Percentiles rank a stretch among this genome's conserved stretches.
phyloP scores from a whole-genome alignment of 2,888 invertebrate genomes.

The Zhuqinia jingwanae region DNA sequence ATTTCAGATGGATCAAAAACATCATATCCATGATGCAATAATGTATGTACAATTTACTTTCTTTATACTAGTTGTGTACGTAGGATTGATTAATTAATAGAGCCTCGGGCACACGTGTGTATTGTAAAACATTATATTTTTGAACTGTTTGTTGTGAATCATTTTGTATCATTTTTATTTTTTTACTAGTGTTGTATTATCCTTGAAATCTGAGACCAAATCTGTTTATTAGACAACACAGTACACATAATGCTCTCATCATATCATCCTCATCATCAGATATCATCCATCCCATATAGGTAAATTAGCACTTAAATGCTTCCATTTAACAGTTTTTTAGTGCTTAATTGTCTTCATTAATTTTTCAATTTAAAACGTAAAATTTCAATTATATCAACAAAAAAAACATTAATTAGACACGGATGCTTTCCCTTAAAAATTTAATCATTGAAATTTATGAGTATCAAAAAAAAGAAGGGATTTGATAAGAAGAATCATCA shows the following conservation, averaged over 20 bases:
- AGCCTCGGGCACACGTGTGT: slow-evolving; percentile 28
- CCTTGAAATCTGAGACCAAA: neutral
- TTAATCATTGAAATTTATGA: too few species aligned
- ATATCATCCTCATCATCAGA: neutral
- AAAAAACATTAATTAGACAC: neutral
- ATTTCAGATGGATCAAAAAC: neutral
- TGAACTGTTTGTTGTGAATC: too few species aligned
- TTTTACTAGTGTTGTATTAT: too few species aligned
- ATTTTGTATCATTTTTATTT: slow-evolving; percentile 41
- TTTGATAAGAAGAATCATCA: neutral
- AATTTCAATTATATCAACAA: slow-evolving; percentile 1
- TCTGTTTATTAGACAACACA: neutral
- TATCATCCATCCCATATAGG: neutral
- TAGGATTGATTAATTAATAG: too few species aligned
- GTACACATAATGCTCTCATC: neutral
- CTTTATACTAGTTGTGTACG: neutral
- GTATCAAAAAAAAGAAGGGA: neutral
- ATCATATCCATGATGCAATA: neutral
- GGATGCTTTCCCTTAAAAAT: neutral
- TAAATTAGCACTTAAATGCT: neutral
- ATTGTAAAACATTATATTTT: too few species aligned
- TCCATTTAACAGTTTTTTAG: neutral
- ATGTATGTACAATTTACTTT: neutral
- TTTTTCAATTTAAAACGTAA: too few species aligned
- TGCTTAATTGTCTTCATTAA: slow-evolving; percentile 28